phyloP scores from a whole-genome alignment of 2,797 vertebrate species.

The Poecilia velifera region DNA sequence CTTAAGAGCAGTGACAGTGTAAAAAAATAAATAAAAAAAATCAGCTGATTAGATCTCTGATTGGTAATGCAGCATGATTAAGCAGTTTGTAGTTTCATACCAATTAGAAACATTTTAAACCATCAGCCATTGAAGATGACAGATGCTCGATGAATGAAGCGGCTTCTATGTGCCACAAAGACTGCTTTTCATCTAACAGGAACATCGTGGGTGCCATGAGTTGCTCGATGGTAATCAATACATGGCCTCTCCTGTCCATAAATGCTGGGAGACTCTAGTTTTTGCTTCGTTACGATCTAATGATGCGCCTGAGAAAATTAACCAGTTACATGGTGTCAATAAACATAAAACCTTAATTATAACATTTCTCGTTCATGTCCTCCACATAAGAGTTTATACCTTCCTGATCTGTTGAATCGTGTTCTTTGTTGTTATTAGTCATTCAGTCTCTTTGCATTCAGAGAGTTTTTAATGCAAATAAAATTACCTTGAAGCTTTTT shows the following conservation, averaged over 20 bases:
- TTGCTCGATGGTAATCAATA: constrained; percentile 58
- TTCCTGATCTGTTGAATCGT: not conserved
- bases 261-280: constrained; percentile 52
- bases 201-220: constrained; percentile 38
- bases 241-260: constrained; percentile 22
- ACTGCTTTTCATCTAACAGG: constrained; percentile 40
- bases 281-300: constrained; percentile 32
- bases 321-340: constrained; percentile 35
- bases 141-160: constrained; percentile 55
- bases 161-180: constrained; percentile 15
- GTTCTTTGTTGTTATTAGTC: not conserved
- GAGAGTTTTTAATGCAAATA: constrained; percentile 18
- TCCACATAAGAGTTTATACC: constrained; percentile 5
- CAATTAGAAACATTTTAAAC: constrained; percentile 56
- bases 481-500: constrained; percentile 14
- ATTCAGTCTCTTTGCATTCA: constrained; percentile 3
- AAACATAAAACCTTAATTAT: constrained; percentile 21
- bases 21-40: constrained; percentile 14
- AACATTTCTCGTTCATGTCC: constrained; percentile 5
- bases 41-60: constrained; percentile 52
- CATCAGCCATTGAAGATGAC: constrained; percentile 41
- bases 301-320: constrained; percentile 35
- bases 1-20: constrained; percentile 23
- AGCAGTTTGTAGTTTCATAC: constrained; percentile 49
- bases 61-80: constrained; percentile 56